Evolutionary conservation across 1,140 invertebrate genomes (phyloP).

Genomic region (Drosophila azteca): DNA sequence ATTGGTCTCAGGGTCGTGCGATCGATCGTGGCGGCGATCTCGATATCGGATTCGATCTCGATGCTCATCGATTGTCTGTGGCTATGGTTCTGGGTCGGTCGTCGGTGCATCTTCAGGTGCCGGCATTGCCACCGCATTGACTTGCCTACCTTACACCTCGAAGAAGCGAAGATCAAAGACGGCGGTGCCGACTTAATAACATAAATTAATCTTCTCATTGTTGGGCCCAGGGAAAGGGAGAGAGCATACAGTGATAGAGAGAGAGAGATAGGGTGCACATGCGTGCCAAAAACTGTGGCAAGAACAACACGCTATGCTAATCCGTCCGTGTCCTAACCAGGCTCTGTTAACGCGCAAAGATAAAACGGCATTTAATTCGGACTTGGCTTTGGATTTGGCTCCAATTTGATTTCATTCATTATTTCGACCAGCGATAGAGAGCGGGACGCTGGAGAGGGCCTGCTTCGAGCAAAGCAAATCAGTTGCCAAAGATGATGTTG

Average conservation of each 20-base stretch:
- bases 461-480: conserved; percentile 49
- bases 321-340: conserved; percentile 63
- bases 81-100: conserved; percentile 10
- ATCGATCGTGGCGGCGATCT: conserved; percentile 44
- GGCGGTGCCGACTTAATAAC: conserved; percentile 79
- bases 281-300: conserved; percentile 71
- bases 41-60: conserved; percentile 15
- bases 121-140: conserved; percentile 79
- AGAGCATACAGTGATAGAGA: background rate
- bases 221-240: conserved; percentile 42
- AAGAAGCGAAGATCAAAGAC: conserved; percentile 73
- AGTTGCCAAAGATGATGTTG: conserved; percentile 47
- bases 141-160: conserved; percentile 81
- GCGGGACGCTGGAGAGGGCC: conserved; percentile 3
- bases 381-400: conserved; percentile 45
- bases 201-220: conserved; percentile 83
- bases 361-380: conserved; percentile 67
- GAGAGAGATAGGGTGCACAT: conserved; percentile 39
- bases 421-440: conserved; percentile 46
- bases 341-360: conserved; percentile 63
- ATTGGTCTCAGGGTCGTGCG: conserved; percentile 39
- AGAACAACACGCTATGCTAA: conserved; percentile 58
- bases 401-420: conserved; percentile 75
- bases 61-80: conserved; percentile 54
- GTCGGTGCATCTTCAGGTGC: conserved; percentile 58